Evolutionary conservation across 2,888 invertebrate genomes (phyloP).

Genomic region (Pharmacophagus antenor): DNA sequence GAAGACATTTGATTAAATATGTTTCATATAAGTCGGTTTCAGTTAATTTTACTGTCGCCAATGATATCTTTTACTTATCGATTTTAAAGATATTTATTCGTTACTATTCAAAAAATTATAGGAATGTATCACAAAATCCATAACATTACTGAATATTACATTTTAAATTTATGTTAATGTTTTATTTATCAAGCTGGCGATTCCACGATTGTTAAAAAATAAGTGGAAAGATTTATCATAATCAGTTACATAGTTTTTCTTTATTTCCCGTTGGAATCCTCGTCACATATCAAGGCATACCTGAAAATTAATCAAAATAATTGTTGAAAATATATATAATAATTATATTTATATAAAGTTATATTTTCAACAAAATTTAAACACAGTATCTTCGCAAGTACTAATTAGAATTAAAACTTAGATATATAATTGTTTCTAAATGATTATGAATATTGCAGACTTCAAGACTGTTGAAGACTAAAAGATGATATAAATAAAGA

Average conservation of each 20-base stretch:
- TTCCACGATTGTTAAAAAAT: neutral
- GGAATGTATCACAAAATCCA: neutral
- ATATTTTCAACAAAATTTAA: neutral
- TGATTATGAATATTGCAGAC: neutral
- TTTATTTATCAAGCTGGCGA: neutral
- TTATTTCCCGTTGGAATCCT: neutral
- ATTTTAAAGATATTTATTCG: neutral
- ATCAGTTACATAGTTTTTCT: neutral
- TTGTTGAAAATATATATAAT: too few relatives aligned
- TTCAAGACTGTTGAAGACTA: neutral
- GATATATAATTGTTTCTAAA: neutral
- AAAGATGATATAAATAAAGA: neutral
- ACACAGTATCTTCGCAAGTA: neutral
- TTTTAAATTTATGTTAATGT: neutral
- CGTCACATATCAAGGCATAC: neutral
- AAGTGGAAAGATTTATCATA: neutral
- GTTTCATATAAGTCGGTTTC: too few relatives aligned
- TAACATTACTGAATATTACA: neutral
- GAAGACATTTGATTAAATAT: too few relatives aligned
- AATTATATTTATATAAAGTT: neutral
- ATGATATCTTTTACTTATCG: neutral
- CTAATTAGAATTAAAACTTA: neutral
- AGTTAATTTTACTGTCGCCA: neutral
- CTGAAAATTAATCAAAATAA: neutral
- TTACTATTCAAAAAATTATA: neutral